Conservation (phyloP, 2,888 invertebrate species). For the Phania funesta region DNA sequence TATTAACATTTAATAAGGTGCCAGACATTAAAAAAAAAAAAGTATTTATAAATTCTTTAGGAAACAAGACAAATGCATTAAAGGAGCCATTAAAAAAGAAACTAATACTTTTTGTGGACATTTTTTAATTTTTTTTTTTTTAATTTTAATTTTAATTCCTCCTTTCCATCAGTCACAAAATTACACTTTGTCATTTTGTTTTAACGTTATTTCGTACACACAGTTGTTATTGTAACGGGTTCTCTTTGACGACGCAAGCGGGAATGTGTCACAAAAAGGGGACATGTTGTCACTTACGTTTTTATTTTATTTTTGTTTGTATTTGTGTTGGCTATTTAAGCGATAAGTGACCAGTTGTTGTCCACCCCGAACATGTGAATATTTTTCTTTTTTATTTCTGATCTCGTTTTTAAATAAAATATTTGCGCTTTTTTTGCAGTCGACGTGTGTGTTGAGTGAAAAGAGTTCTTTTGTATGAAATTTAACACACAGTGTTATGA, state of each 20-base stretch:
- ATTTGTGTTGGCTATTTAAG: constrained; percentile 26
- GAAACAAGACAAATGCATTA: constrained; percentile 64
- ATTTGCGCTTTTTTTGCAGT: constrained; percentile 14
- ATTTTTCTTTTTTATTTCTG: constrained; percentile 9
- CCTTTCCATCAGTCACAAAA: constrained; percentile 42
- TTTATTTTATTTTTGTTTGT: constrained; percentile 14
- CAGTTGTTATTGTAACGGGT: background rate
- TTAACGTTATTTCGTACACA: constrained; percentile 40
- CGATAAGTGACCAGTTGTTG: constrained; percentile 54
- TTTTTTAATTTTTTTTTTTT: background rate
- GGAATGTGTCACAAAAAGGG: constrained; percentile 45
- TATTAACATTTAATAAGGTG: constrained; percentile 64
- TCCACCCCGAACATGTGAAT: constrained; percentile 58
- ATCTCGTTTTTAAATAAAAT: constrained; percentile 46
- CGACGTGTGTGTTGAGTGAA: too few species aligned
- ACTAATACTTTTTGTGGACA: constrained; percentile 13
- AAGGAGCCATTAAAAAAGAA: constrained; percentile 46
- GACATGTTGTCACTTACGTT: constrained; percentile 46
- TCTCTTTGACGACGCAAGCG: constrained; percentile 35
- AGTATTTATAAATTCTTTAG: constrained; percentile 10
- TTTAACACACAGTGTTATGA: too few species aligned
- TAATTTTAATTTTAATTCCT: background rate
- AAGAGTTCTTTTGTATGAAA: too few species aligned
- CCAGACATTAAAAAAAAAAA: constrained; percentile 53
- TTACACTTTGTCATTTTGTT: constrained; percentile 45